Evolutionary conservation across 2,797 vertebrate species (phyloP).

Genomic region (Microctenopoma stevenorrisi): DNA sequence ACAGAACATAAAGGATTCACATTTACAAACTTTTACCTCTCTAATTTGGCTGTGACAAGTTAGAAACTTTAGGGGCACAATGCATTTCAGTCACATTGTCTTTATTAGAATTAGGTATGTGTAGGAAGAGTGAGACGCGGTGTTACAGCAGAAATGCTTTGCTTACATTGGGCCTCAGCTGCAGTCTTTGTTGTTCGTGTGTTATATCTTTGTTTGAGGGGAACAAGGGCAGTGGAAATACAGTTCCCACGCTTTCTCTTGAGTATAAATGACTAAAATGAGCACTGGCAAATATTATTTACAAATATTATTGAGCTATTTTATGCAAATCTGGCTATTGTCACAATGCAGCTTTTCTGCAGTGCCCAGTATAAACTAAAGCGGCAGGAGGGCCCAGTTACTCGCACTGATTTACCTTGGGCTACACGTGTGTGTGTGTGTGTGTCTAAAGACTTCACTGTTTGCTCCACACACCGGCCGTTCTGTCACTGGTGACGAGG

Average conservation of each 20-base stretch:
- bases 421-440: conserved; percentile 28
- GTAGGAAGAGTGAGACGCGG: conserved; percentile 7
- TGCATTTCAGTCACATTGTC: conserved; percentile 35
- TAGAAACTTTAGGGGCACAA: conserved; percentile 33
- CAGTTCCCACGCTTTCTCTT: conserved; percentile 13
- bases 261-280: conserved; percentile 25
- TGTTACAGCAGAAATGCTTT: conserved; percentile 15
- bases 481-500: conserved; percentile 52
- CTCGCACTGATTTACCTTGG: conserved; percentile 78
- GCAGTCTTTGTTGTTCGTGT: conserved; percentile 6
- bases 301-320: conserved; percentile 60
- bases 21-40: conserved; percentile 47
- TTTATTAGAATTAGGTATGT: conserved; percentile 42
- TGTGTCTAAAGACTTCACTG: conserved; percentile 47
- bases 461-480: conserved; percentile 37
- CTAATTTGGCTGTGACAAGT: conserved; percentile 26
- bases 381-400: conserved; percentile 64
- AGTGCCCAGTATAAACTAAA: conserved; percentile 77
- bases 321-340: conserved; percentile 78
- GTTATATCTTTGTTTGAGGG: conserved; percentile 24
- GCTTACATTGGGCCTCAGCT: conserved; percentile 6
- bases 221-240: conserved; percentile 33
- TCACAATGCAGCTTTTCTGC: conserved; percentile 73
- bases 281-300: conserved; percentile 30
- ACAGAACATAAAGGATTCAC: conserved; percentile 42